Percentiles rank a stretch among this genome's conserved stretches.
Evolutionary conservation across 2,113 vertebrate genomes (phyloP).

Genomic region (Herpetotheres cachinnans): DNA sequence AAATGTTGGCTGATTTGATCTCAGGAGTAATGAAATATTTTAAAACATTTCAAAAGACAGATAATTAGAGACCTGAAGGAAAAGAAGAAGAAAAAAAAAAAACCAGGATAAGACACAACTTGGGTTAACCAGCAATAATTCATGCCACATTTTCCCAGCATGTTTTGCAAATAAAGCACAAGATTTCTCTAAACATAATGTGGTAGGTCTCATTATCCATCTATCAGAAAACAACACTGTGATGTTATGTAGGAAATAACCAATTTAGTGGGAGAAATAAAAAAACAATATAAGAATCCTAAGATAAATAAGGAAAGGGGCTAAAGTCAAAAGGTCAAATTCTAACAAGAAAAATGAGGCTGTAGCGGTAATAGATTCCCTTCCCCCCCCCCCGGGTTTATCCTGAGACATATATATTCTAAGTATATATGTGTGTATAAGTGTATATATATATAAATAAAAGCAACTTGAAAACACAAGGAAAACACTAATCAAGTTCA

Average conservation of each 20-base stretch:
- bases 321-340: slow-evolving; percentile 8
- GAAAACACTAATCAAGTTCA: background rate
- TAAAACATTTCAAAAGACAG: slow-evolving; percentile 36
- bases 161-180: slow-evolving; percentile 28
- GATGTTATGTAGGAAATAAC: background rate
- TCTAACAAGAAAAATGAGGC: background rate
- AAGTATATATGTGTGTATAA: background rate
- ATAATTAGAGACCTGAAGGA: slow-evolving; percentile 49
- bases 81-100: background rate
- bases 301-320: background rate
- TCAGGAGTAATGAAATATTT: slow-evolving; percentile 38
- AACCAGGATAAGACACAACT: background rate
- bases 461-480: background rate
- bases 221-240: background rate
- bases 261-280: background rate
- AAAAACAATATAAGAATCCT: background rate
- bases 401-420: background rate
- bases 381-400: background rate
- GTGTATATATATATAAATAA: background rate
- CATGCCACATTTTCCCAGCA: background rate
- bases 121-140: slow-evolving; percentile 39
- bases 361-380: background rate
- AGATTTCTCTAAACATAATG: background rate
- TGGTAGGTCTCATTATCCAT: background rate
- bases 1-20: slow-evolving; percentile 49